phyloP scores from a whole-genome alignment of 2,888 invertebrate genomes.

The Tiphia femorata region DNA sequence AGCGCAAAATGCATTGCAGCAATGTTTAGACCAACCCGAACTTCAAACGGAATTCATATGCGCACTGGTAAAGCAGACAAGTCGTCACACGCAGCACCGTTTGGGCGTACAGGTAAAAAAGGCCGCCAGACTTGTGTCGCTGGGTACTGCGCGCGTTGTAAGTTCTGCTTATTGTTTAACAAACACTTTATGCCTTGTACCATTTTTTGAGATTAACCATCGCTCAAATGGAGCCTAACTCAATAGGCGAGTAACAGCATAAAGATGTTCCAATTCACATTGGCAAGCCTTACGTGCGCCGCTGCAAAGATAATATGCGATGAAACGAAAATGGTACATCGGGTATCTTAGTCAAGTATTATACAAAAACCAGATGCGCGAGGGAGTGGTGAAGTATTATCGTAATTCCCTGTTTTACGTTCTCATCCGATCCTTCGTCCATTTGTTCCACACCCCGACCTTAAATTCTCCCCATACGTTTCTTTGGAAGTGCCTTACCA shows the following conservation, averaged over 20 bases:
- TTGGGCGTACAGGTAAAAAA: constrained; percentile 85
- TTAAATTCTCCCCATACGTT: constrained; percentile 11
- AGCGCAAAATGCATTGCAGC: constrained; percentile 95
- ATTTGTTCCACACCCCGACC: no score
- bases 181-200: constrained; percentile 61
- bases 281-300: no score
- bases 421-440: no score
- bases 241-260: no score
- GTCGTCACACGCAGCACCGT: constrained; percentile 85
- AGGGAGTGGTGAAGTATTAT: constrained; percentile 26
- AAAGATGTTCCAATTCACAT: no score
- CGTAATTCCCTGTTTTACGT: background rate
- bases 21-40: constrained; percentile 90
- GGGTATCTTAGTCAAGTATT: constrained; percentile 67
- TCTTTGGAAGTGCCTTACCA: no score
- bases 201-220: constrained; percentile 51
- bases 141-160: constrained; percentile 70
- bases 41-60: constrained; percentile 95
- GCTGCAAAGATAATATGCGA: no score
- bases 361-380: constrained; percentile 48
- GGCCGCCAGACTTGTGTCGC: constrained; percentile 70
- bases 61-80: constrained; percentile 92
- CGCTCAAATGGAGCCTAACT: no score
- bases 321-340: constrained; percentile 58
- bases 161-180: constrained; percentile 69